These are phyloP conservation scores for Cryptoblepharus egeriae DNA, from an alignment of 2,797 vertebrate genomes.

Conservation along the genomic window DNA sequence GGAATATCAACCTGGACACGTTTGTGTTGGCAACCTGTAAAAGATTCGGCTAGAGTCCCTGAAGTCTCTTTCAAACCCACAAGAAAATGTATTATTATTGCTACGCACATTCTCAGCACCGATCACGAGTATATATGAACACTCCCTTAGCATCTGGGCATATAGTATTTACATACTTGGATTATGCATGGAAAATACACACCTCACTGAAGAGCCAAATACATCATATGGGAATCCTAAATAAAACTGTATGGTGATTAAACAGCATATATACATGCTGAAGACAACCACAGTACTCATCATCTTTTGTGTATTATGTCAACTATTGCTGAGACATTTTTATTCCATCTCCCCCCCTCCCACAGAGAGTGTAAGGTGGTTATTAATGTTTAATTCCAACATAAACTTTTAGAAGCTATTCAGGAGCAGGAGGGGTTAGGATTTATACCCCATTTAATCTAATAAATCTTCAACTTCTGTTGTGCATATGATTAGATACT, in stretches of 20 bases:
- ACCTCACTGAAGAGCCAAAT: slow-evolving; percentile 51
- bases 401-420: slow-evolving; percentile 34
- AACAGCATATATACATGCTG: slow-evolving; percentile 4
- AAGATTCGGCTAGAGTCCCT: background rate
- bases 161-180: slow-evolving; percentile 45
- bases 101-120: background rate
- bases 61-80: slow-evolving; percentile 37
- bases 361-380: slow-evolving; percentile 24
- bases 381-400: slow-evolving; percentile 45
- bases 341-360: background rate
- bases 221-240: slow-evolving; percentile 48
- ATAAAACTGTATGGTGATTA: slow-evolving; percentile 45
- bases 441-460: slow-evolving; percentile 43
- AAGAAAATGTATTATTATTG: slow-evolving; percentile 41
- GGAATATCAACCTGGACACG: slow-evolving; percentile 13
- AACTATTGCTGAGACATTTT: slow-evolving; percentile 24
- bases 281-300: slow-evolving; percentile 35
- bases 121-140: slow-evolving; percentile 1
- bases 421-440: background rate
- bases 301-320: background rate
- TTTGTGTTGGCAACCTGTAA: slow-evolving; percentile 39
- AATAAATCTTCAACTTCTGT: slow-evolving; percentile 31
- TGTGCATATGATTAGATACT: slow-evolving; percentile 30
- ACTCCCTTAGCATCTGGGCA: slow-evolving; percentile 22
- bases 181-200: slow-evolving; percentile 49